Conservation (phyloP, 2,888 invertebrate genomes). For the Drosophila macrospina region DNA sequence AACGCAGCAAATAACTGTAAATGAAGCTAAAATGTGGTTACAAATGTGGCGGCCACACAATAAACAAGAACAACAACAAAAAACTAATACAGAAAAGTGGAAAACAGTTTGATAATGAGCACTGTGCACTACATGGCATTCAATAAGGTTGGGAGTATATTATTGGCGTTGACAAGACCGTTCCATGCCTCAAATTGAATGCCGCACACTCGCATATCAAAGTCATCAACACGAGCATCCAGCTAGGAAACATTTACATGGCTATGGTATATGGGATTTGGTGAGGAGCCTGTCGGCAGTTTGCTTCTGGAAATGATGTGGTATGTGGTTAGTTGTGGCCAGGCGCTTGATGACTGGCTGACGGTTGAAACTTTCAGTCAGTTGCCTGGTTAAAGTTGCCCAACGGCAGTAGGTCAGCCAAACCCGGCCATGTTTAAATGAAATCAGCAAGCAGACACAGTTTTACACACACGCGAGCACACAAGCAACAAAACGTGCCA, state of each 20-base stretch:
- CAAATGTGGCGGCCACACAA: slow-evolving; percentile 52
- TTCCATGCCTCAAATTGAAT: slow-evolving; percentile 33
- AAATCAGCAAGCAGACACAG: slow-evolving; percentile 34
- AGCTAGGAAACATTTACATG: slow-evolving; percentile 22
- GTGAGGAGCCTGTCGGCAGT: slow-evolving; percentile 47
- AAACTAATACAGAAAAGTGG: background rate
- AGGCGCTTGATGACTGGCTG: slow-evolving; percentile 47
- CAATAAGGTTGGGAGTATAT: background rate
- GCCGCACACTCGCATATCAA: slow-evolving; percentile 31
- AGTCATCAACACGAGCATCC: slow-evolving; percentile 27
- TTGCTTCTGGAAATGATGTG: slow-evolving; percentile 66
- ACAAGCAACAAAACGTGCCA: slow-evolving; percentile 31
- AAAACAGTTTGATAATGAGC: slow-evolving; percentile 33
- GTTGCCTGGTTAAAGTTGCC: slow-evolving; percentile 47
- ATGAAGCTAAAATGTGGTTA: slow-evolving; percentile 78
- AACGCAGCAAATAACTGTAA: slow-evolving; percentile 72
- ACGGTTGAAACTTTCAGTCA: slow-evolving; percentile 37
- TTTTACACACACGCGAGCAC: background rate
- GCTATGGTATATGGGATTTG: slow-evolving; percentile 15
- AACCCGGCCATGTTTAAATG: slow-evolving; percentile 45
- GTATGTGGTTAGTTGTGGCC: slow-evolving; percentile 58
- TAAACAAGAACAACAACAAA: slow-evolving; percentile 19
- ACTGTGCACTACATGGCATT: background rate
- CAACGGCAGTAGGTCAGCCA: slow-evolving; percentile 41
- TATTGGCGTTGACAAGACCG: slow-evolving; percentile 7